A percentile compares a stretch with the other conserved stretches of the same genome.
Evolutionary conservation across 2,888 invertebrate genomes (phyloP).

Genomic region (Amphipyra berbera): DNA sequence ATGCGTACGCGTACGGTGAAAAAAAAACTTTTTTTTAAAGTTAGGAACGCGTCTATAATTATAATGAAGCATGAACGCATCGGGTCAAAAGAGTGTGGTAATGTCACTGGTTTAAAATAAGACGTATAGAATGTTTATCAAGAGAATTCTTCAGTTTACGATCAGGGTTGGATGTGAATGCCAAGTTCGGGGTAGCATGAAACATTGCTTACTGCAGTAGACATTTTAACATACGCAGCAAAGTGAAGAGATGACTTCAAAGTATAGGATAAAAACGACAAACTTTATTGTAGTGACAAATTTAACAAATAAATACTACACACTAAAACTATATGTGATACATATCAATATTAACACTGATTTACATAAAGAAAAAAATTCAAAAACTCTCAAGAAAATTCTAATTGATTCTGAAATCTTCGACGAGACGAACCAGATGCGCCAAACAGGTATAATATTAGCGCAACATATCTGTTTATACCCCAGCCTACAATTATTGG

Average conservation of each 20-base stretch:
- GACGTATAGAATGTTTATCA: slow-evolving; percentile 76
- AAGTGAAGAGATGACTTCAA: too few relatives aligned
- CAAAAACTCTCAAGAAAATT: slow-evolving; percentile 32
- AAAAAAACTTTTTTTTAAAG: slow-evolving; percentile 56
- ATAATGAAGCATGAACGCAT: slow-evolving; percentile 73
- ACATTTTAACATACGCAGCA: not conserved
- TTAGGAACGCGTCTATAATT: slow-evolving; percentile 68
- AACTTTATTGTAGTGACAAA: too few relatives aligned
- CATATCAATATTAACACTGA: too few relatives aligned
- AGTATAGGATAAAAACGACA: too few relatives aligned
- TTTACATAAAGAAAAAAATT: too few relatives aligned
- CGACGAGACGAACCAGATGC: slow-evolving; percentile 65
- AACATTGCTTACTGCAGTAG: not conserved
- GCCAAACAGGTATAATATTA: slow-evolving; percentile 70
- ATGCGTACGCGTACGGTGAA: slow-evolving; percentile 55
- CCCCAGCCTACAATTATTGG: slow-evolving; percentile 75
- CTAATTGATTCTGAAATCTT: slow-evolving; percentile 48
- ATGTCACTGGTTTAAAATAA: slow-evolving; percentile 76
- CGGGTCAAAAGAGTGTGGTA: slow-evolving; percentile 73
- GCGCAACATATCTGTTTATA: slow-evolving; percentile 74
- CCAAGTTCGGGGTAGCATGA: slow-evolving; percentile 48
- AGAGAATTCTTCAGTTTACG: slow-evolving; percentile 75
- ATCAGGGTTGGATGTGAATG: slow-evolving; percentile 54
- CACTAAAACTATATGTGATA: too few relatives aligned
- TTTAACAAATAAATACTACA: too few relatives aligned